These are phyloP conservation scores for Lutjanus argentimaculatus DNA, from an alignment of 2,797 vertebrate genomes.

Conservation along the genomic window DNA sequence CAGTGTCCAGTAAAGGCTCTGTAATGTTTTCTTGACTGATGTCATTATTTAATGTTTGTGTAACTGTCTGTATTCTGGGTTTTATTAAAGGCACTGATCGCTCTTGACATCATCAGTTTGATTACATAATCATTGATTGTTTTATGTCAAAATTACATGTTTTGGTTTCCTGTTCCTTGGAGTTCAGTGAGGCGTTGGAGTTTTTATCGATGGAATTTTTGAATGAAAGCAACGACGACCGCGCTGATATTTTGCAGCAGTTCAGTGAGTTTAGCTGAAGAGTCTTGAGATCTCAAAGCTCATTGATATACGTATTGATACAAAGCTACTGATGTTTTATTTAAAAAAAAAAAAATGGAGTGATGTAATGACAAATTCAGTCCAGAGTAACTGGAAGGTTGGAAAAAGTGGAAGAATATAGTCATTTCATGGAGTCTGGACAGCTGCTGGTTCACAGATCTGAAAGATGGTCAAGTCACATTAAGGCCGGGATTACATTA, in stretches of 20 bases:
- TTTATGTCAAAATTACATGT: constrained; percentile 35
- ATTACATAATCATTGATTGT: constrained; percentile 30
- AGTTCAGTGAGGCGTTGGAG: constrained; percentile 28
- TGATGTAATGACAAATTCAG: background rate
- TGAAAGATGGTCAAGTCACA: no score
- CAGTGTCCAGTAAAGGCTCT: constrained; percentile 44
- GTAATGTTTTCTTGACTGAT: constrained; percentile 62
- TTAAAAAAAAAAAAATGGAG: background rate
- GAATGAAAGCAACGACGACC: background rate
- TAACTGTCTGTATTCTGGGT: constrained; percentile 36
- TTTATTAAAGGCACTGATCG: constrained; percentile 44
- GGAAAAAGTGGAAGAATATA: background rate
- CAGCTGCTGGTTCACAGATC: background rate
- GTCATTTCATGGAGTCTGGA: background rate
- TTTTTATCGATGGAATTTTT: constrained; percentile 33
- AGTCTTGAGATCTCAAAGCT: background rate
- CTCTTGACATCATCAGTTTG: constrained; percentile 32
- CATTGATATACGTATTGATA: background rate
- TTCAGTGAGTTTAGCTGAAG: background rate
- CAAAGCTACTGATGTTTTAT: background rate
- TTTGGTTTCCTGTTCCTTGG: constrained; percentile 34
- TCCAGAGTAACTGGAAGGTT: background rate
- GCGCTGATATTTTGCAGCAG: background rate
- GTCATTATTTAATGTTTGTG: constrained; percentile 55
- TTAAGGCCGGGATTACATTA: no score